A percentile compares a stretch with the other conserved stretches of the same genome.
Evolutionary conservation across 2,888 invertebrate species (phyloP).

Genomic region (Cephus spinipes): DNA sequence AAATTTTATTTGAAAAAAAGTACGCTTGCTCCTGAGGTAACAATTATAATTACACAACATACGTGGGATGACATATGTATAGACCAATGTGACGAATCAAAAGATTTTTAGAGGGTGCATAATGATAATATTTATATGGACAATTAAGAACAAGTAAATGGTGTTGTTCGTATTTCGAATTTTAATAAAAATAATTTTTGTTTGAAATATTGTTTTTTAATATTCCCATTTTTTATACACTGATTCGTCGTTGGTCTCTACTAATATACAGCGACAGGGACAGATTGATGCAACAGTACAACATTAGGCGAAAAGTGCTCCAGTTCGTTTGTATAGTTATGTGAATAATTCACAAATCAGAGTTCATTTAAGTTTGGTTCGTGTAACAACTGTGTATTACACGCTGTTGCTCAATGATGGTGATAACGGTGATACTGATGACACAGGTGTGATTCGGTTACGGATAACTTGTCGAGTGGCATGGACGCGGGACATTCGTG

Average conservation of each 20-base stretch:
- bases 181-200: not conserved
- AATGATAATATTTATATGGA: not conserved
- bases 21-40: not conserved
- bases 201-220: not conserved
- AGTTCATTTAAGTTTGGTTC: constrained; percentile 35
- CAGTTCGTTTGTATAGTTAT: constrained; percentile 37
- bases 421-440: not conserved
- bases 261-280: constrained; percentile 9
- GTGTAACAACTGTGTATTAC: not conserved
- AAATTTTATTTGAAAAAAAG: not conserved
- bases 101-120: not conserved
- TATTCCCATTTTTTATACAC: not conserved
- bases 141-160: not conserved
- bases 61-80: not conserved
- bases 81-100: not conserved
- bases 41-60: not conserved
- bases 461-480: not conserved
- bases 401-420: not conserved
- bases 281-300: constrained; percentile 45
- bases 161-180: not conserved
- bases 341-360: constrained; percentile 21
- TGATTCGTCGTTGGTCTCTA: not conserved
- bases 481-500: not conserved
- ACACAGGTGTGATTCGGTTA: not conserved
- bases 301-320: constrained; percentile 54